Evolutionary conservation across 2,888 invertebrate species (phyloP), one percentile per base, ranked within the genome.

Genomic region (Cerceris ruficornis): DNA sequence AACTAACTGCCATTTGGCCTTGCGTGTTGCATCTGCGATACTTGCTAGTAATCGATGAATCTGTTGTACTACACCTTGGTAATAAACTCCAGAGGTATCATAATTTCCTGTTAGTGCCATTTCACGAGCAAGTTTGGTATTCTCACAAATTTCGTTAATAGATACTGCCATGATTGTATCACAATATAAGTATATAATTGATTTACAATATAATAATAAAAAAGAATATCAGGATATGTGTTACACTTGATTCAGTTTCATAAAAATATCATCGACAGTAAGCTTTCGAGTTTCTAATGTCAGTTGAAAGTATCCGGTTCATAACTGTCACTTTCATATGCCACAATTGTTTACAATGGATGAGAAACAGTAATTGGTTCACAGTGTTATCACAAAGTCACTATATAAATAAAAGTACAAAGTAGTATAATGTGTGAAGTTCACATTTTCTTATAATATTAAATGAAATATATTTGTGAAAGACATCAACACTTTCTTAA

Each of bases 21-120:
- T 97, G 80, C 97, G 94, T 75, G 95, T 94, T 50, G 96, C 95
- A 92, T 98, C 98, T 13, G 95, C 95, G 79, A 97, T 96, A 67
- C 96, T 96, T 43, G 95, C 94, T 58, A 98, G 94, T 76, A 98
- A 94, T 88, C 96, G 95, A 88, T 97, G 96, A 87, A 99, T 96
- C 94, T 98, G 97, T 92, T 98, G 97, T 74, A 98, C 95, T 9
- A 97, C 96, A 67, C 98, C 97, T 92, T 98, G 97, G 92, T 98
- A 98, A 93, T 98, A 98, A 74, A 98, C 97, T 84, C 96, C 95
- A 39, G 99, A 97, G 81, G 97, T 97, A 90, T 99, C 98, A 92
- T 99, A 99, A 93, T 98, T 98, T 28, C 99, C 98, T 91, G 97
- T 96, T 89, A 99, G 94, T 79, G 98, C 97, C 96, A 97, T 97